Percentiles rank a stretch among this genome's conserved stretches.
phyloP scores from a whole-genome alignment of 2,888 invertebrate species.

The Napeogenes inachia region DNA sequence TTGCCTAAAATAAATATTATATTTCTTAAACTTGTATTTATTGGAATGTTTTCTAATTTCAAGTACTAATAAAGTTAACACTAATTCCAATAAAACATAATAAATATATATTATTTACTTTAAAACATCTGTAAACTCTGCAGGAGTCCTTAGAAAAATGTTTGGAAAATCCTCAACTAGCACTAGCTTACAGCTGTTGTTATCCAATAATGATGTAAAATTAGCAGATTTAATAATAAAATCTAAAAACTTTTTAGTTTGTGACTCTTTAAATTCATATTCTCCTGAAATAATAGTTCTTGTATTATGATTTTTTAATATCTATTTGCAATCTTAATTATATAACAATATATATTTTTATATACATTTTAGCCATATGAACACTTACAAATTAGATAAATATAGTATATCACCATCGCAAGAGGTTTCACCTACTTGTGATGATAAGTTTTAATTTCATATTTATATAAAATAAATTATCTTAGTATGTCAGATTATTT shows the following conservation, averaged over 20 bases:
- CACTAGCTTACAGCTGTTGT: conserved; percentile 77
- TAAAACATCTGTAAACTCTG: conserved; percentile 81
- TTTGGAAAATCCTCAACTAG: conserved; percentile 91
- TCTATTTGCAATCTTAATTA: too few relatives aligned
- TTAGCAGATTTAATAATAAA: conserved; percentile 88
- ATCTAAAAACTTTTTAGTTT: conserved; percentile 83
- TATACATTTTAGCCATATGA: too few relatives aligned
- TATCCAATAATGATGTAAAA: conserved; percentile 80
- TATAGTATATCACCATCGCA: too few relatives aligned
- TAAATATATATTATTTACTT: conserved; percentile 72
- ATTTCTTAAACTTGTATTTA: background rate
- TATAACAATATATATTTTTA: too few relatives aligned
- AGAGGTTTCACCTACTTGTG: too few relatives aligned
- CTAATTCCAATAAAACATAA: too few relatives aligned
- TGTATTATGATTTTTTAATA: too few relatives aligned
- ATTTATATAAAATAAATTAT: too few relatives aligned
- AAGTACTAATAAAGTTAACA: too few relatives aligned
- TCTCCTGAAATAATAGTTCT: conserved; percentile 49
- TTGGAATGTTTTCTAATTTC: background rate
- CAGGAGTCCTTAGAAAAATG: conserved; percentile 80
- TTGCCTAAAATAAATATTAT: conserved; percentile 61
- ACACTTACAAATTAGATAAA: too few relatives aligned
- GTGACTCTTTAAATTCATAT: conserved; percentile 74
- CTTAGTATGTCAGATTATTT: too few relatives aligned
- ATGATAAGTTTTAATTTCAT: too few relatives aligned